Base-by-base conservation (phyloP, 1,140 invertebrate species). In the Cylas formicarius region DNA sequence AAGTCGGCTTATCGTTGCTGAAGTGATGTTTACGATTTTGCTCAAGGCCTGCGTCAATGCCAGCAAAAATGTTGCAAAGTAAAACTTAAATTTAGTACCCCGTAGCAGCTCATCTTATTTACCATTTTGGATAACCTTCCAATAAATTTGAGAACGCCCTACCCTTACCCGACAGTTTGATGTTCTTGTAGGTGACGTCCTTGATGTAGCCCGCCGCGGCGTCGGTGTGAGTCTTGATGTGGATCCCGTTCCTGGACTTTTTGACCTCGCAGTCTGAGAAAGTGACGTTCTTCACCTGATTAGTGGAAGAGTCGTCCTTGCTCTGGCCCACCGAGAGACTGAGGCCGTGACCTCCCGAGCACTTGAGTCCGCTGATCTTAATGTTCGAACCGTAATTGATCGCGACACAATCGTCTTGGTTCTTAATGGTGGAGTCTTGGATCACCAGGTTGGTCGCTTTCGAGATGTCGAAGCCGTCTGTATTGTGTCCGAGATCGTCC, bases 391-490 rank as follows among this genome's bases (percentile, higher is more conserved):
- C 38, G 16, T 41, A 29, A 6, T 29, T 28, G 24, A 41, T 41
- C 13, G 38, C 38, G 5, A 41, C 14, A 31, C 38, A 41, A 17
- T 41, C 38, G 17, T 41, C 38, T 29, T 41, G 38, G 14, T 41
- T 41, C 6, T 31, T 17, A 16, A 41, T 19, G n/a, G 5, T 8
- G 10, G 4, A 16, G 22, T 41, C 21, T 29, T 41, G 26, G 4
- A 41, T 41, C 17, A 41, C 32, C 16, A 41, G 26, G 17, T 41
- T 41, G 9, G 18, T 29, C 4, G 38, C 38, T 13, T 14, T 29
- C 7, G 38, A 41, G 21, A 41, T 29, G 24, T 41, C 38, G 26
- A 41, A 41, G 14, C 38, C 38, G n/a, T 41, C 38, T 13, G 38
- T 41, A 13, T 41, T 41, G n/a, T 41, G 38, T 13, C 37, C 37